Evolutionary conservation across 1,140 invertebrate genomes (phyloP).

Genomic region (Bathynomus jamesi): DNA sequence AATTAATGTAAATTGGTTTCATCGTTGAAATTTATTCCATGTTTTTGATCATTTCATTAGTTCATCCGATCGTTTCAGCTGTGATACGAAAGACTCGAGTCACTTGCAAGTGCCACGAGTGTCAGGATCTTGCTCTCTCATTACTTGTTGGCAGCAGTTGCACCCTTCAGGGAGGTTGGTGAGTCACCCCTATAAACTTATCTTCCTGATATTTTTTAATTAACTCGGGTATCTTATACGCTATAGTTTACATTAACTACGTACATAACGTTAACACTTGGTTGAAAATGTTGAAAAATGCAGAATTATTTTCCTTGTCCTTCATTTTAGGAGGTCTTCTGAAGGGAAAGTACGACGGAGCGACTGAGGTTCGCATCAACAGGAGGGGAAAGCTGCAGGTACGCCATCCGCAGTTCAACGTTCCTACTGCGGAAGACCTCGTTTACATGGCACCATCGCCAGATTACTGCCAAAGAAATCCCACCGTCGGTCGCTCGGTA

Average conservation of each 20-base stretch:
- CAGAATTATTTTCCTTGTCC: too few species aligned
- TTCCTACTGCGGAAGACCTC: slow-evolving; percentile 76
- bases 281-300: too few species aligned
- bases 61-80: too few species aligned
- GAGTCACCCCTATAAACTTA: slow-evolving; percentile 42
- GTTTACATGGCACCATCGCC: slow-evolving; percentile 87
- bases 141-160: slow-evolving; percentile 90
- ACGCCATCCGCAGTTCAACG: slow-evolving; percentile 58
- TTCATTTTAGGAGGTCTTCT: slow-evolving; percentile 64
- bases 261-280: too few species aligned
- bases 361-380: slow-evolving; percentile 84
- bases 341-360: slow-evolving; percentile 81
- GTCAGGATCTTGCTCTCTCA: slow-evolving; percentile 79
- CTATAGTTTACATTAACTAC: too few species aligned
- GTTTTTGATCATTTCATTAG: too few species aligned
- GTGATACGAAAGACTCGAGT: slow-evolving; percentile 80
- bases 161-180: slow-evolving; percentile 84
- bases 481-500: slow-evolving; percentile 50
- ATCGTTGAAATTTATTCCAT: too few species aligned
- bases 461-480: slow-evolving; percentile 64
- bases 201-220: not conserved
- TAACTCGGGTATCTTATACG: not conserved
- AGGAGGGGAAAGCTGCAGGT: slow-evolving; percentile 67
- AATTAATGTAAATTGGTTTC: too few species aligned
- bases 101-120: slow-evolving; percentile 90